These are phyloP conservation scores for Echeneis naucrates DNA, from an alignment of 2,797 vertebrate species.

Conservation along the genomic window DNA sequence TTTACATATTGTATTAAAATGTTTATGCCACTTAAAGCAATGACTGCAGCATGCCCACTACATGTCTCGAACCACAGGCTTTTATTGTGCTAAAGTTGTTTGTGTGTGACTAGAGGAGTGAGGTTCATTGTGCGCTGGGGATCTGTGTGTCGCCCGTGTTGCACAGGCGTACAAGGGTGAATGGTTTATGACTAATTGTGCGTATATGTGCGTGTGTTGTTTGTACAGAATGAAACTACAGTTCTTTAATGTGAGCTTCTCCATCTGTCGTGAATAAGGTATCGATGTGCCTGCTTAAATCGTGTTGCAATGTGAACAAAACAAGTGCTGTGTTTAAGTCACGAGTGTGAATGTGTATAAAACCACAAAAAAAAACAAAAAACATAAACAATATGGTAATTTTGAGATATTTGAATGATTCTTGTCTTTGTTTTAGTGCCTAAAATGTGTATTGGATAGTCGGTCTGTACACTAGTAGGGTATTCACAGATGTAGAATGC, in stretches of 20 bases:
- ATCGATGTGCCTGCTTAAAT: constrained; percentile 74
- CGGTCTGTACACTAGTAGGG: constrained; percentile 53
- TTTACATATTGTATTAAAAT: constrained; percentile 68
- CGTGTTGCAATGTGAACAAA: constrained; percentile 65
- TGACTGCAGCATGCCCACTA: constrained; percentile 75
- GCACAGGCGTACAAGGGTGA: constrained; percentile 41
- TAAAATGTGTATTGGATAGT: constrained; percentile 61
- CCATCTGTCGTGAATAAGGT: constrained; percentile 63
- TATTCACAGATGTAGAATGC: constrained; percentile 40
- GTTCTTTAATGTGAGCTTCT: constrained; percentile 49
- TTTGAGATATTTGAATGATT: constrained; percentile 64
- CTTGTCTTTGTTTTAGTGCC: constrained; percentile 78
- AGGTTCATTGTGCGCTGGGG: constrained; percentile 35
- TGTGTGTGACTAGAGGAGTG: constrained; percentile 58
- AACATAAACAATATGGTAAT: constrained; percentile 59
- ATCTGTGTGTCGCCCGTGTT: constrained; percentile 37
- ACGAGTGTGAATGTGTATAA: constrained; percentile 70
- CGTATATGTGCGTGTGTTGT: constrained; percentile 38
- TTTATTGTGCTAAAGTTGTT: constrained; percentile 58
- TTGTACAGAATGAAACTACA: constrained; percentile 64
- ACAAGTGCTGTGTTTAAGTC: constrained; percentile 56
- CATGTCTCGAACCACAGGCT: constrained; percentile 57
- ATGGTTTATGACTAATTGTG: constrained; percentile 24
- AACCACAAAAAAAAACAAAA: constrained; percentile 56
- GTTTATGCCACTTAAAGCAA: constrained; percentile 62